These are phyloP conservation scores for Hucho hucho DNA, from an alignment of 2,113 vertebrate species.

Conservation along the genomic window DNA sequence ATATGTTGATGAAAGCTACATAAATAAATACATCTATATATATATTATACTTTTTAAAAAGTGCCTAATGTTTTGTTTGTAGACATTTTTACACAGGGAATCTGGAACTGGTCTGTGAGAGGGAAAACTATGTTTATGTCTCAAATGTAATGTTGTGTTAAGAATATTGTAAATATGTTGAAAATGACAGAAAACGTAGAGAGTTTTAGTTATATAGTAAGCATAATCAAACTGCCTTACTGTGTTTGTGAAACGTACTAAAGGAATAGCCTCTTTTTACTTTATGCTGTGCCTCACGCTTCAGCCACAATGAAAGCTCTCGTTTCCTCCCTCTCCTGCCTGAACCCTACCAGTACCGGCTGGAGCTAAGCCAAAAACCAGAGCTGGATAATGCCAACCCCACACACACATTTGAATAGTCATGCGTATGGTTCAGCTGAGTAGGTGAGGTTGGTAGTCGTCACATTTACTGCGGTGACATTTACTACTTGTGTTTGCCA, in stretches of 20 bases:
- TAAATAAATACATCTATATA: slow-evolving; percentile 49
- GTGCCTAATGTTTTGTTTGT: slow-evolving; percentile 83
- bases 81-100: slow-evolving; percentile 79
- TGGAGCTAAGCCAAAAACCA: background rate
- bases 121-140: slow-evolving; percentile 44
- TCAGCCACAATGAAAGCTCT: slow-evolving; percentile 68
- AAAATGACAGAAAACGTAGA: slow-evolving; percentile 31
- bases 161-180: slow-evolving; percentile 27
- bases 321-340: slow-evolving; percentile 31
- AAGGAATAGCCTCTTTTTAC: slow-evolving; percentile 31
- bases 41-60: slow-evolving; percentile 76
- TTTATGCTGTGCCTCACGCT: slow-evolving; percentile 70
- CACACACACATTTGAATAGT: background rate
- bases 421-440: too few relatives aligned
- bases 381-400: background rate
- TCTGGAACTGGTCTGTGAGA: slow-evolving; percentile 65
- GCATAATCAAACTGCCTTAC: slow-evolving; percentile 73
- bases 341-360: slow-evolving; percentile 33
- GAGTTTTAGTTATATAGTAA: slow-evolving; percentile 44
- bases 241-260: slow-evolving; percentile 55
- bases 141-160: slow-evolving; percentile 39
- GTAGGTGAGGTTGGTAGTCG: too few relatives aligned
- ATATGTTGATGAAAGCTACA: slow-evolving; percentile 57
- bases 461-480: too few relatives aligned
- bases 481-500: too few relatives aligned